phyloP scores from a whole-genome alignment of 1,140 invertebrate genomes.

The Macrobrachium rosenbergii region DNA sequence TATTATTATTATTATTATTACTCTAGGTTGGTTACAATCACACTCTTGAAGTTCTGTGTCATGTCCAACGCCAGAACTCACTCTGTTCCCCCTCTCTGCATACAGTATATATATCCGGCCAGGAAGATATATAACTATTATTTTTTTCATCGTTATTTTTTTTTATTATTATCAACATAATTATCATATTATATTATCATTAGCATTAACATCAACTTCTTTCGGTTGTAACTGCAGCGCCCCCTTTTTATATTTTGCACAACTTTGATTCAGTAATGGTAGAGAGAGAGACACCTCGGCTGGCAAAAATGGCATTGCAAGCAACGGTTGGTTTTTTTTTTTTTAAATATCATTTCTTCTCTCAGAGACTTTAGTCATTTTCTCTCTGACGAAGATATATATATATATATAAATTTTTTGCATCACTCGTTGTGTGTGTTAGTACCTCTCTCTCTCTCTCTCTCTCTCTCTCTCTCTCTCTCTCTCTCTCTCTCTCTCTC shows the following conservation, averaged over 20 bases:
- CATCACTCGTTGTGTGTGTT: too few species aligned
- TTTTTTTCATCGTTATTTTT: conserved; percentile 17
- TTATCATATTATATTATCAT: conserved; percentile 25
- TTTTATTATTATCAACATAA: conserved; percentile 31
- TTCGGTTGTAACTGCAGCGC: conserved; percentile 51
- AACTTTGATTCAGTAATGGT: conserved; percentile 22
- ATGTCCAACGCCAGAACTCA: too few species aligned
- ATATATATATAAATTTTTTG: too few species aligned
- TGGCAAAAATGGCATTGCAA: conserved; percentile 55
- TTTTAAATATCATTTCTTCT: conserved; percentile 46
- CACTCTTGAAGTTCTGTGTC: too few species aligned
- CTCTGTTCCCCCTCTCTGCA: too few species aligned
- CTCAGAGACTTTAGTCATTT: conserved; percentile 45
- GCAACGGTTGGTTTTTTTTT: conserved; percentile 37
- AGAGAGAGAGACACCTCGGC: conserved; percentile 23
- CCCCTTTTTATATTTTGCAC: conserved; percentile 28
- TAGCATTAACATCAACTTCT: conserved; percentile 19
- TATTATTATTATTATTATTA: conserved; percentile 30
- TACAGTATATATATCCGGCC: too few species aligned
- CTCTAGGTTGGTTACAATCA: not conserved
- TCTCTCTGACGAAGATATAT: too few species aligned
- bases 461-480: too few species aligned
- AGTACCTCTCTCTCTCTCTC: too few species aligned
- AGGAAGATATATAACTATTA: too few species aligned
- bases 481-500: too few species aligned